phyloP scores from a whole-genome alignment of 2,797 vertebrate genomes.

The Mallotus villosus region DNA sequence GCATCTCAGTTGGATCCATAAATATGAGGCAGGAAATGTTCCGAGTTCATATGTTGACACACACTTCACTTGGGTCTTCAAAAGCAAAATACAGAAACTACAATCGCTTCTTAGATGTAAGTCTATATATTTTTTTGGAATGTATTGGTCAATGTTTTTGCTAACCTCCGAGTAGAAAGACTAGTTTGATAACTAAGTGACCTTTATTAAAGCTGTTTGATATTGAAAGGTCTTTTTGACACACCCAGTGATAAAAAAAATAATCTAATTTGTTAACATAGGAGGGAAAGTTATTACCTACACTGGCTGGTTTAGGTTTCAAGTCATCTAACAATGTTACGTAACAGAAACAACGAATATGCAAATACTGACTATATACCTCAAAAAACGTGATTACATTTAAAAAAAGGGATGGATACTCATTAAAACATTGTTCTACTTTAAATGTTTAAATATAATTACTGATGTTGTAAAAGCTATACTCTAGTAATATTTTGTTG shows the following conservation, averaged over 20 bases:
- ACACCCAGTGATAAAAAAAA: slow-evolving; percentile 27
- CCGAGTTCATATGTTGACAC: neutral
- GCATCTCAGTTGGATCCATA: neutral
- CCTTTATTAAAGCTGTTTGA: slow-evolving; percentile 60
- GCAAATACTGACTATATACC: slow-evolving; percentile 73
- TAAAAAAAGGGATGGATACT: slow-evolving; percentile 40
- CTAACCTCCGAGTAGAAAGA: slow-evolving; percentile 36
- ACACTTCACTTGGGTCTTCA: too few species aligned
- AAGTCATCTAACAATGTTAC: slow-evolving; percentile 30
- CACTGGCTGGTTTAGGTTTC: slow-evolving; percentile 28
- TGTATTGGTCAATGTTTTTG: slow-evolving; percentile 3
- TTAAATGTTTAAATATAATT: slow-evolving; percentile 52
- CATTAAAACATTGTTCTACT: slow-evolving; percentile 34
- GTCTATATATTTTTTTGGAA: slow-evolving; percentile 1
- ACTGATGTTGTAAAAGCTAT: slow-evolving; percentile 44
- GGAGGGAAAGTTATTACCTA: slow-evolving; percentile 6
- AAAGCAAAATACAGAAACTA: neutral
- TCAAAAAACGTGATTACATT: slow-evolving; percentile 54
- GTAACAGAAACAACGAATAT: slow-evolving; percentile 58
- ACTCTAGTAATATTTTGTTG: slow-evolving; percentile 52
- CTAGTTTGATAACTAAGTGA: slow-evolving; percentile 67
- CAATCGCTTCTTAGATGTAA: neutral
- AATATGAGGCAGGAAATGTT: neutral
- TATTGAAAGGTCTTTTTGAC: slow-evolving; percentile 18
- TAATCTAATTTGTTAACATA: slow-evolving; percentile 29